Base-by-base conservation (phyloP, 1,140 invertebrate species). In the Conus betulinus region DNA sequence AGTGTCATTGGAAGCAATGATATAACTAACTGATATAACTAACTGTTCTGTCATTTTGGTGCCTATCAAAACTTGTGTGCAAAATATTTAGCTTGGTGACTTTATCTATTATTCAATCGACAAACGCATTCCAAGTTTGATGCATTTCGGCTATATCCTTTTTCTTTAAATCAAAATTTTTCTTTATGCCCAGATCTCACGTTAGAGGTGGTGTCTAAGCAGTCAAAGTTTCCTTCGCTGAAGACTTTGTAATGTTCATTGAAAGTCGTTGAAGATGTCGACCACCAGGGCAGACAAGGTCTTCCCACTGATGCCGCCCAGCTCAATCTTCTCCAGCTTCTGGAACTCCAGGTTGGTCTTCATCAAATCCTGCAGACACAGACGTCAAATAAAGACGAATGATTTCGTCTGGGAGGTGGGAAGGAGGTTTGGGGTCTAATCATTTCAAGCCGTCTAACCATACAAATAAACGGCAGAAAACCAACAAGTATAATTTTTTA, bases 251-350 rank as follows among this genome's bases (percentile, higher is more conserved):
- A 98, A 79, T 97, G 97, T 85, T 98, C 97, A 93, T 98, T 97
- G 93, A 99, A 99, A 99, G 94, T 99, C 98, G 39, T 97, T 96
- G 91, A 97, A 98, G 87, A 99, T 97, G 60, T 96, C 96, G 25
- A 97, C 96, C 52, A 97, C 93, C 93, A 93, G 95, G 6, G 96
- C 96, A 93, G 97, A 98, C 5, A 99, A 95, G 27, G 97, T 97
- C 90, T 97, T 97, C 25, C 78, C 98, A 98, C 93, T 98, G 89
- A 98, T 96, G 11, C 98, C 98, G 88, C 98, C 98, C 91, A 99
- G 97, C 96, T 99, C 98, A 55, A 99, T 97, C 95, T 99, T 98
- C 95, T 99, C 98, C 89, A 99, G 96, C 95, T 99, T 99, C 92
- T 97, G 97, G 95, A 99, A 99, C 95, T 99, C 98, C 85, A 98